phyloP scores from a whole-genome alignment of 1,140 invertebrate genomes.

The Plutomurus gul region DNA sequence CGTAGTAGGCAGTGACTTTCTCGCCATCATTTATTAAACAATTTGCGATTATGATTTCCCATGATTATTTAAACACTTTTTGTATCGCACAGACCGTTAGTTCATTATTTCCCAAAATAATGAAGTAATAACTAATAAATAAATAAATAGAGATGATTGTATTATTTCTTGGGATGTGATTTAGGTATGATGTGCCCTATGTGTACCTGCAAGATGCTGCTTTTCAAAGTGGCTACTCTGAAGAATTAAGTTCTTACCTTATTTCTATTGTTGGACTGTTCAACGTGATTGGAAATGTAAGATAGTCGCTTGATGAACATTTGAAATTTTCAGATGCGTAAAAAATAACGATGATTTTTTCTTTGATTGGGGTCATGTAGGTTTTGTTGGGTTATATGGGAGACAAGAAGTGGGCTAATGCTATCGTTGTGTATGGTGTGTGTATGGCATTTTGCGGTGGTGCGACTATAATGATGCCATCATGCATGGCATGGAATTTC shows the following conservation, averaged over 20 bases:
- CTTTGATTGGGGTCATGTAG: slow-evolving; percentile 61
- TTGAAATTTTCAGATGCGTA: slow-evolving; percentile 33
- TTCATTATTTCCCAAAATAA: neutral
- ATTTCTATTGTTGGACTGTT: slow-evolving; percentile 83
- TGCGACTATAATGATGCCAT: slow-evolving; percentile 71
- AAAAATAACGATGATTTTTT: slow-evolving; percentile 2
- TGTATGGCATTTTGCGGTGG: slow-evolving; percentile 78
- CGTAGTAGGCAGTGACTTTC: neutral
- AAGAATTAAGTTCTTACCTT: slow-evolving; percentile 75
- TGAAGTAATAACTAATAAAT: too few relatives aligned
- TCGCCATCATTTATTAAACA: neutral
- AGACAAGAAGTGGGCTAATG: slow-evolving; percentile 75
- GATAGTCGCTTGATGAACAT: too few relatives aligned
- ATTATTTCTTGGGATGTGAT: slow-evolving; percentile 9
- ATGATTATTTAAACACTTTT: neutral
- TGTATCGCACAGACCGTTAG: neutral
- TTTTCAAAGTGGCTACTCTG: slow-evolving; percentile 70
- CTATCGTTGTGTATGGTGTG: slow-evolving; percentile 73
- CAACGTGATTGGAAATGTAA: slow-evolving; percentile 83
- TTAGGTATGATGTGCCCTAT: slow-evolving; percentile 79
- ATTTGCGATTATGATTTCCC: too few relatives aligned
- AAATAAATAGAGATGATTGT: neutral
- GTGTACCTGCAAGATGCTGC: slow-evolving; percentile 77
- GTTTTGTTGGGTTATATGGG: slow-evolving; percentile 85
- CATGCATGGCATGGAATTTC: slow-evolving; percentile 66